Evolutionary conservation across 2,888 invertebrate species (phyloP).

Genomic region (Mellilla xanthometata): DNA sequence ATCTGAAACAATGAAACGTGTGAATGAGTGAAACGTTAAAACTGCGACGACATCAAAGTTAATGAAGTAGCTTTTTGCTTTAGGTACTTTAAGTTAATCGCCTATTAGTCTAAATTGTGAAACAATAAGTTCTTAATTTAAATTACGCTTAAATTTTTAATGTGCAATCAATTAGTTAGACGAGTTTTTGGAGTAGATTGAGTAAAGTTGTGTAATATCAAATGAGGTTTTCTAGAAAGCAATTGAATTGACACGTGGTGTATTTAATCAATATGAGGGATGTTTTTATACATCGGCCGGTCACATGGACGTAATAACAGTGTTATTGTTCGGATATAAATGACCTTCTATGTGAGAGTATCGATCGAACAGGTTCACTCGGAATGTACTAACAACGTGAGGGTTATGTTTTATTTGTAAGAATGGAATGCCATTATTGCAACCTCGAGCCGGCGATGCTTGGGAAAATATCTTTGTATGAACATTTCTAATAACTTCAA

Average conservation of each 20-base stretch:
- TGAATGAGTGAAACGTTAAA: constrained; percentile 26
- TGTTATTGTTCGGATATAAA: constrained; percentile 47
- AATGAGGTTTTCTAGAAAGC: constrained; percentile 19
- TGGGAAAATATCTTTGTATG: not conserved
- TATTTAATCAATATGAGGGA: constrained; percentile 29
- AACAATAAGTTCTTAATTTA: constrained; percentile 10
- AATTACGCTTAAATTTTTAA: constrained; percentile 16
- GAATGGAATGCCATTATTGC: constrained; percentile 13
- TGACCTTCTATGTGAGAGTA: constrained; percentile 36
- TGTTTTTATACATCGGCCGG: constrained; percentile 40
- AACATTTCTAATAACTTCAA: too few species aligned
- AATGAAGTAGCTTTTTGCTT: constrained; percentile 12
- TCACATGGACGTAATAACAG: constrained; percentile 49
- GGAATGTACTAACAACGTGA: constrained; percentile 1
- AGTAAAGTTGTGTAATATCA: constrained; percentile 18
- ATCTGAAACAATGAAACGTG: constrained; percentile 52
- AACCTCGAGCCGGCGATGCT: constrained; percentile 6
- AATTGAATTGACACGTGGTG: constrained; percentile 28
- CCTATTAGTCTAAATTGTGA: constrained; percentile 20
- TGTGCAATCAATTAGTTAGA: constrained; percentile 16
- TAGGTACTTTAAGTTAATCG: constrained; percentile 13
- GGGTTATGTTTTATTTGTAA: constrained; percentile 17
- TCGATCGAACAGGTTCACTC: constrained; percentile 7
- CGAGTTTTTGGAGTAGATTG: constrained; percentile 12
- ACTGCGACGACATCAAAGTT: constrained; percentile 10